phyloP scores from a whole-genome alignment of 2,888 invertebrate genomes.

The Melanargia galathea region DNA sequence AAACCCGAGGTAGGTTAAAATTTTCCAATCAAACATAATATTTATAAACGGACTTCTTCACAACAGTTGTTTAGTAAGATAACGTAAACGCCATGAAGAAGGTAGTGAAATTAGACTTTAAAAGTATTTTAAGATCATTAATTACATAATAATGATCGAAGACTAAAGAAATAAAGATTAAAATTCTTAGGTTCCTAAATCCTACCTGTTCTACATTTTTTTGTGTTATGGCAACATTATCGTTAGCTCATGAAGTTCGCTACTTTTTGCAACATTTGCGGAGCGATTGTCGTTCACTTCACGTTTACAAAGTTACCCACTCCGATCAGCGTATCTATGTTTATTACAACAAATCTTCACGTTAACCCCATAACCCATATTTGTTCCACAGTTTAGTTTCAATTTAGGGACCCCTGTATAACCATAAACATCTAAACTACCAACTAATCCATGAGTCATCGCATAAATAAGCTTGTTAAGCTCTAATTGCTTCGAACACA shows the following conservation, averaged over 20 bases:
- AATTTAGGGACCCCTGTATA: conserved; percentile 3
- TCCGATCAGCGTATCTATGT: too few relatives aligned
- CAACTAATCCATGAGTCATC: conserved; percentile 32
- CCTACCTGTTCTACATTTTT: background rate
- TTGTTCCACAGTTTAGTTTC: conserved; percentile 12
- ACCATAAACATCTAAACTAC: conserved; percentile 10
- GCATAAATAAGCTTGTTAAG: conserved; percentile 47
- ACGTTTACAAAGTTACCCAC: background rate
- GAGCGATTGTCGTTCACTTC: background rate
- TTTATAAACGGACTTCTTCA: too few relatives aligned
- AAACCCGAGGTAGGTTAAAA: conserved; percentile 62
- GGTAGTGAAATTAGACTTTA: background rate
- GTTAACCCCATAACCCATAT: conserved; percentile 14
- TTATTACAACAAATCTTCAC: background rate
- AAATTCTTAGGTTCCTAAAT: too few relatives aligned
- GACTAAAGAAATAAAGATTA: too few relatives aligned
- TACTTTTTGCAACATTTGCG: background rate
- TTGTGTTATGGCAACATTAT: background rate
- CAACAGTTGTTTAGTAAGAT: background rate
- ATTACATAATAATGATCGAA: too few relatives aligned
- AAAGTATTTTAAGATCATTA: too few relatives aligned
- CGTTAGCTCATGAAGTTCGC: background rate
- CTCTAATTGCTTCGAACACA: conserved; percentile 49
- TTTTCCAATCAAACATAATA: too few relatives aligned
- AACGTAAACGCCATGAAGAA: too few relatives aligned